phyloP scores from a whole-genome alignment of 2,113 vertebrate genomes.

The Paracyprichromis sp. region DNA sequence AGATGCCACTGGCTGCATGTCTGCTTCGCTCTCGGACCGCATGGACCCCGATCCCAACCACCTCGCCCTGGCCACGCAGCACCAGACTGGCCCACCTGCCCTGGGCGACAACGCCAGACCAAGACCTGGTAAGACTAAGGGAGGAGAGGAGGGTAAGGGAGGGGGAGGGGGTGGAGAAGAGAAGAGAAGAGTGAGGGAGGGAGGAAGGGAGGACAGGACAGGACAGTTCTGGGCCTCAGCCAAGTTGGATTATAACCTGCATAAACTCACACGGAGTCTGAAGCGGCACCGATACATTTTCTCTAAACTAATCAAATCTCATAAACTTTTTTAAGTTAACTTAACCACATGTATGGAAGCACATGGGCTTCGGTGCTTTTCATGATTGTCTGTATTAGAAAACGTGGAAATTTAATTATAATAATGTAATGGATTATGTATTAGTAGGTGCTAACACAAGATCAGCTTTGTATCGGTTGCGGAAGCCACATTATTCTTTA shows the following conservation, averaged over 20 bases:
- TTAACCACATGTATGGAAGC: background rate
- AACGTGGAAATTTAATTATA: background rate
- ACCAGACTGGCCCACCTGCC: constrained; percentile 17
- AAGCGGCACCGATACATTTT: background rate
- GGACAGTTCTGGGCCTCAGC: constrained; percentile 45
- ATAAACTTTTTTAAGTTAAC: background rate
- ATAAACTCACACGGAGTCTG: background rate
- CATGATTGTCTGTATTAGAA: background rate
- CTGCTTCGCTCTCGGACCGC: constrained; percentile 33
- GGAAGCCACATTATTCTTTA: background rate
- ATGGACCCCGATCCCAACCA: constrained; percentile 30
- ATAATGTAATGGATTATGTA: background rate
- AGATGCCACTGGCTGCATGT: constrained; percentile 51
- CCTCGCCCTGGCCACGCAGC: constrained; percentile 15
- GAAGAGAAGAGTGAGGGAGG: background rate
- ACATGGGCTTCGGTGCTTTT: background rate
- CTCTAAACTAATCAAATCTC: background rate
- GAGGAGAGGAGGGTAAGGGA: background rate
- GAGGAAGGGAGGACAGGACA: background rate
- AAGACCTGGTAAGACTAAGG: constrained; percentile 60
- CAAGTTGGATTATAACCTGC: constrained; percentile 36
- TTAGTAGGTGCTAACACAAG: background rate
- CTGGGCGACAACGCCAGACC: constrained; percentile 34
- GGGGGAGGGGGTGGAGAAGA: background rate
- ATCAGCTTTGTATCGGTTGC: background rate